Percentiles rank a stretch among this genome's conserved stretches.
These are phyloP conservation scores for Mastomys natalensis DNA, from an alignment of 2,113 vertebrate species.

Conservation along the genomic window DNA sequence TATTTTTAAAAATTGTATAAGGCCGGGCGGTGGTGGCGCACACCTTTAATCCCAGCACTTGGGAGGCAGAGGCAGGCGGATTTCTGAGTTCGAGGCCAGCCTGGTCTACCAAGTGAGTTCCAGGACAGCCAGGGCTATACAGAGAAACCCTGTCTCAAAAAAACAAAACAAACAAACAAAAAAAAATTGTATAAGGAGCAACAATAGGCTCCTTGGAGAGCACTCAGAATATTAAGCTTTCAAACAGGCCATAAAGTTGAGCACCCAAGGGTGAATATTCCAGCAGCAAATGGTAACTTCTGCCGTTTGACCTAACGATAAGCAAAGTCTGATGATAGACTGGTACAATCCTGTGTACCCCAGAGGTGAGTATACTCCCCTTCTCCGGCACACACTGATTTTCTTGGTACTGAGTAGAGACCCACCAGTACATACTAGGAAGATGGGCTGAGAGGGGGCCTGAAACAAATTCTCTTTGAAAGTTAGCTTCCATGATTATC, in stretches of 20 bases:
- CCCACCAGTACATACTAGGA: background rate
- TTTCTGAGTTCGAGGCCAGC: too few relatives aligned
- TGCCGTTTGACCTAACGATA: background rate
- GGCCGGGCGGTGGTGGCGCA: too few relatives aligned
- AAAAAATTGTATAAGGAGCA: background rate
- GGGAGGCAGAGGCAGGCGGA: too few relatives aligned
- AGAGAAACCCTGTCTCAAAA: too few relatives aligned
- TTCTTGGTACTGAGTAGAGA: background rate
- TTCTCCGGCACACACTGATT: too few relatives aligned
- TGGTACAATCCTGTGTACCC: accelerated
- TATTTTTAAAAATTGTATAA: too few relatives aligned
- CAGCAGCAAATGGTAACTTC: background rate
- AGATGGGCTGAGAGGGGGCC: background rate
- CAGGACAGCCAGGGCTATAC: too few relatives aligned
- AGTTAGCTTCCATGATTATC: background rate
- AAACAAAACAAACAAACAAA: too few relatives aligned
- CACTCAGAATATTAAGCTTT: background rate
- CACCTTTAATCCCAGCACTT: too few relatives aligned
- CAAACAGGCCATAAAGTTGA: background rate
- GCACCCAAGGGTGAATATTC: background rate
- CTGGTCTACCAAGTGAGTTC: too few relatives aligned
- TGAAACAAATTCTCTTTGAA: background rate
- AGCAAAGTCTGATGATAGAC: background rate
- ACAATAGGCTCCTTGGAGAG: background rate
- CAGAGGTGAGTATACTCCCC: accelerated